Evolutionary conservation across 1,140 invertebrate genomes (phyloP), one percentile per base, ranked within the genome.

Genomic region (Zaprionus inermis): DNA sequence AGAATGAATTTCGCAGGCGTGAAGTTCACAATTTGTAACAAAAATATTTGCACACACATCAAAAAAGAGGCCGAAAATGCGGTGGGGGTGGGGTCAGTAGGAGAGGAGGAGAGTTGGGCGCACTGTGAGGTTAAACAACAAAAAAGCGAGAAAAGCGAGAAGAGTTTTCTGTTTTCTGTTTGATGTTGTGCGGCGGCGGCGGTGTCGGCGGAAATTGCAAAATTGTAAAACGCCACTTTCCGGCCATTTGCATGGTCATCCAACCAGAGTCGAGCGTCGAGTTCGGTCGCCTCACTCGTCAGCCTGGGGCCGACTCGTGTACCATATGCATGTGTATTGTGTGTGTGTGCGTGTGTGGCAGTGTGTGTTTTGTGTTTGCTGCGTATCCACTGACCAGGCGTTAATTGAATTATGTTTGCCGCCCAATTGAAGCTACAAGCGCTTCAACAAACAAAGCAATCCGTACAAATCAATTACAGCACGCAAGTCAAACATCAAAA

Each of bases 331-430:
- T 76, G n/a, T 72, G 58, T 57, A n/a, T 36, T 30, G 18, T 60
- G 69, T 60, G 58, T 72, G 72, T 24, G 22, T 44, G 30, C 51
- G 32, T 38, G 41, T 51, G 41, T 54, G n/a, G n/a, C n/a, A n/a
- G 34, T 51, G 20, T 76, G n/a, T 72, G 54, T 57, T 20, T 30
- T 30, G 18, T 60, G 69, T 60, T 61, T 73, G 72, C 68, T 49
- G 57, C n/a, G 65, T 60, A 78, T 74, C 46, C 74, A 80, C 70
- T 75, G 81, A 70, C 38, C 65, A 77, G 84, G 80, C 74, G 84
- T 88, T 88, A 88, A 88, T 88, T 88, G 83, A 88, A 88, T 88
- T 88, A 88, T 88, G 74, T 89, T 89, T 88, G 85, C 84, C 84
- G 74, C 84, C 79, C 84, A 80, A 88, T 88, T 83, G 84, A 57